Conservation (phyloP, 2,888 invertebrate species). For the Drosophila peninsularis region DNA sequence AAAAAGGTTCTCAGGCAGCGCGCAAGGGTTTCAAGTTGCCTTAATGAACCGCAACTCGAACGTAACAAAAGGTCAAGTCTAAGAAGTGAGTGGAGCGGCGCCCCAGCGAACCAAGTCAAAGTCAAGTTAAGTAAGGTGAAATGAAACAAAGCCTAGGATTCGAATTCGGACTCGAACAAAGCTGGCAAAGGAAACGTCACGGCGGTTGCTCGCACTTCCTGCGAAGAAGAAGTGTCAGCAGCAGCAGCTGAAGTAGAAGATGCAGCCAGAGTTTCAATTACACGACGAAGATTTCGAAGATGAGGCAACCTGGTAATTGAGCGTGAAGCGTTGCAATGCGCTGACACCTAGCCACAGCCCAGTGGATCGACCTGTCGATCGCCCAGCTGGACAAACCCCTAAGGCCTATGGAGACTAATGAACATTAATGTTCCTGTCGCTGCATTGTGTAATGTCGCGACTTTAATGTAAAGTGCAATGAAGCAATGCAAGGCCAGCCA, state of each 20-base stretch:
- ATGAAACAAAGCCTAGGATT: constrained; percentile 49
- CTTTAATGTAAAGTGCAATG: constrained; percentile 79
- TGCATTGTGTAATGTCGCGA: constrained; percentile 71
- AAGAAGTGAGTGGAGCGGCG: constrained; percentile 53
- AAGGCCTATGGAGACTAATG: constrained; percentile 52
- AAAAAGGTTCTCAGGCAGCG: constrained; percentile 50
- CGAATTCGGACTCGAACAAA: constrained; percentile 36
- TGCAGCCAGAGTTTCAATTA: constrained; percentile 69
- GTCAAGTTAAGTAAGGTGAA: constrained; percentile 28
- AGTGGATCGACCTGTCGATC: constrained; percentile 49
- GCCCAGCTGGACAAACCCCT: constrained; percentile 43
- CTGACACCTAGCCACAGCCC: constrained; percentile 61
- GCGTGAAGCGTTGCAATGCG: constrained; percentile 68
- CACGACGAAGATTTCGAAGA: constrained; percentile 28
- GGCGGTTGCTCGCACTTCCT: constrained; percentile 77
- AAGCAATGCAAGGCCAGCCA: constrained; percentile 68
- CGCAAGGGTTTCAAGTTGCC: constrained; percentile 72
- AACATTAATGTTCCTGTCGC: constrained; percentile 67
- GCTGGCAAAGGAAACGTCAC: constrained; percentile 70
- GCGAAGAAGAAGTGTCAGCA: constrained; percentile 30
- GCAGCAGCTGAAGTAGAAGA: constrained; percentile 15
- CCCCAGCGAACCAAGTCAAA: constrained; percentile 42
- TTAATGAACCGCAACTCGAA: constrained; percentile 74
- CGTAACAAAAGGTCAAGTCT: constrained; percentile 69
- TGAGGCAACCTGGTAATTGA: constrained; percentile 58